phyloP scores from a whole-genome alignment of 23 tunicate species.

The Styela plicata region DNA sequence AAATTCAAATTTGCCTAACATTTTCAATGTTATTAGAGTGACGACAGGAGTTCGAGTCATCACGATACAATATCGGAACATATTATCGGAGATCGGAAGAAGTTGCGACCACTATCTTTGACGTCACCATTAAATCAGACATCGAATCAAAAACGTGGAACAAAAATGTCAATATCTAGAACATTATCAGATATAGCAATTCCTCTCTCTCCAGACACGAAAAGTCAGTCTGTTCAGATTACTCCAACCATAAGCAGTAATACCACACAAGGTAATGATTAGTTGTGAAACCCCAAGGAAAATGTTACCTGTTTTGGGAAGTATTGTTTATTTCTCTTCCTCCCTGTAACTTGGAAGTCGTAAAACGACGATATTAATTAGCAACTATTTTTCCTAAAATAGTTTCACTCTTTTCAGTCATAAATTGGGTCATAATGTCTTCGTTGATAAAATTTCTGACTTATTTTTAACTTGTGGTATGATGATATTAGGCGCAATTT shows the following conservation, averaged over 20 bases:
- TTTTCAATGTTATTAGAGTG: background rate
- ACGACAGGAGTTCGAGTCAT: background rate
- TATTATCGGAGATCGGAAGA: background rate
- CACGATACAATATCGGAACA: slow-evolving; percentile 15
- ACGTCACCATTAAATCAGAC: slow-evolving; percentile 8
- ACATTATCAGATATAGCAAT: slow-evolving; percentile 22
- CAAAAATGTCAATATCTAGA: slow-evolving; percentile 11
- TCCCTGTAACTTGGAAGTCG: too few relatives aligned
- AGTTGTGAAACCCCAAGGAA: too few relatives aligned
- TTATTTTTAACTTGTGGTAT: too few relatives aligned
- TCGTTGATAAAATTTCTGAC: too few relatives aligned
- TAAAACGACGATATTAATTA: too few relatives aligned
- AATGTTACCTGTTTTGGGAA: too few relatives aligned
- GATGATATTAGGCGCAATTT: too few relatives aligned
- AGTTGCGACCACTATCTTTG: slow-evolving; percentile 19
- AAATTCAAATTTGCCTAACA: too few relatives aligned
- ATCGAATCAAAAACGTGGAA: background rate
- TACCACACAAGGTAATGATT: slow-evolving; percentile 6
- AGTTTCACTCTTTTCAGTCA: too few relatives aligned
- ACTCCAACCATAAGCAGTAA: slow-evolving; percentile 3
- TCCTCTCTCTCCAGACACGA: slow-evolving; percentile 19
- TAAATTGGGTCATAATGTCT: too few relatives aligned
- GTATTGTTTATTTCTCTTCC: too few relatives aligned
- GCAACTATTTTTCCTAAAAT: too few relatives aligned
- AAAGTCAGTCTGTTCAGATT: slow-evolving; percentile 3